Evolutionary conservation across 2,797 vertebrate genomes (phyloP).

Genomic region (Lagocephalus sceleratus): DNA sequence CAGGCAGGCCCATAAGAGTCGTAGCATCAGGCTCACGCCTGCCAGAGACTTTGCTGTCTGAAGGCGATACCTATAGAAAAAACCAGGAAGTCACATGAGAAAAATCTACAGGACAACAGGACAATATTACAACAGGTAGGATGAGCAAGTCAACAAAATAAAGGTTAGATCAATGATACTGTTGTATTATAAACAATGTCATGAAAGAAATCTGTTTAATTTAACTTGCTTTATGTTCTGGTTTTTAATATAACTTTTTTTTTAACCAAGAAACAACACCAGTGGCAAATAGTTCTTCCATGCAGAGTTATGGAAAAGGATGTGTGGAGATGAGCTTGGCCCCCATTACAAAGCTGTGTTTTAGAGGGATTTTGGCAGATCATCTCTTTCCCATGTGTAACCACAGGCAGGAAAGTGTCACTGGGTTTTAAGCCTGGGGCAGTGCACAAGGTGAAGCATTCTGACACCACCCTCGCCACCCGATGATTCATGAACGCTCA

Average conservation of each 20-base stretch:
- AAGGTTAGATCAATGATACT: too few species aligned
- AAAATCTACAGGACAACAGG: neutral
- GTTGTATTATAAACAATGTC: too few species aligned
- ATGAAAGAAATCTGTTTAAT: too few species aligned
- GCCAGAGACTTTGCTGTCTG: conserved; percentile 94
- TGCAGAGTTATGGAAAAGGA: conserved; percentile 21
- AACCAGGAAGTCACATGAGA: neutral
- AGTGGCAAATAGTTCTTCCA: conserved; percentile 24
- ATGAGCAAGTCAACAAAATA: too few species aligned
- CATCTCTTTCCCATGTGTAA: conserved; percentile 42
- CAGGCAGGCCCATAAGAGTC: conserved; percentile 92
- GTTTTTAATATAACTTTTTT: conserved; percentile 5
- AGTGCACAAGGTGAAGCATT: conserved; percentile 52
- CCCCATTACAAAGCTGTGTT: conserved; percentile 12
- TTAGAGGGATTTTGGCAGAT: conserved; percentile 28
- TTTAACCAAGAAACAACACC: conserved; percentile 26
- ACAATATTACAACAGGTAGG: neutral
- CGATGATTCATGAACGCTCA: conserved; percentile 64
- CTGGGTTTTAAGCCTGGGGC: conserved; percentile 44
- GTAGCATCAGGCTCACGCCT: conserved; percentile 93
- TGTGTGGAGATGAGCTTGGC: conserved; percentile 30
- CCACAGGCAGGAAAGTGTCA: conserved; percentile 49
- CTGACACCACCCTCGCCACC: conserved; percentile 60
- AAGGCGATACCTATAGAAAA: conserved; percentile 85
- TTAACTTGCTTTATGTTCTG: too few species aligned